Evolutionary conservation across 2,113 vertebrate species (phyloP).

Genomic region (Mugil cephalus): DNA sequence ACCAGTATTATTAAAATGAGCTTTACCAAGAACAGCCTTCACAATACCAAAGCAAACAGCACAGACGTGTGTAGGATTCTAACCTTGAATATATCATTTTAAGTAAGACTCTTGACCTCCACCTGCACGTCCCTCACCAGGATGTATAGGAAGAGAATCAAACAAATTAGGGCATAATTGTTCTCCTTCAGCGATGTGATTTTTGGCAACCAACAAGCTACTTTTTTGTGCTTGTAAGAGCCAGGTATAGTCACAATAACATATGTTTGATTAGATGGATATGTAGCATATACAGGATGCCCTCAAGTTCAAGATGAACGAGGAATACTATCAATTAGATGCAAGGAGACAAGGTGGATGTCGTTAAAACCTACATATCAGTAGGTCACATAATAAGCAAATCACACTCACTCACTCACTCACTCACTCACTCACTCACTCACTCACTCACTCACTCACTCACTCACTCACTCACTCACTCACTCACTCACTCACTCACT

Average conservation of each 20-base stretch:
- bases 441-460: neutral
- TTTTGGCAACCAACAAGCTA: neutral
- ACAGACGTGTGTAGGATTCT: conserved; percentile 1
- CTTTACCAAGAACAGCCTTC: neutral
- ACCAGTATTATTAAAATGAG: conserved; percentile 7
- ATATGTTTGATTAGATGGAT: conserved; percentile 8
- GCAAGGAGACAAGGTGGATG: neutral
- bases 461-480: neutral
- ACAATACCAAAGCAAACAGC: neutral
- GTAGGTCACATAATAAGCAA: no score
- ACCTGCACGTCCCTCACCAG: neutral
- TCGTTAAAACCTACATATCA: no score
- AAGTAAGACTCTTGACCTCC: neutral
- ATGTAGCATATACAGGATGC: neutral
- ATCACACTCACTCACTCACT: neutral
- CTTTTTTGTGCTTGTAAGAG: no score
- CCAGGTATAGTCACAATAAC: no score
- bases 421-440: neutral
- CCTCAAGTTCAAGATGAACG: conserved; percentile 1
- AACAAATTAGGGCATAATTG: neutral
- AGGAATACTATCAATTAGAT: neutral
- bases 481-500: neutral
- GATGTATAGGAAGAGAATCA: neutral
- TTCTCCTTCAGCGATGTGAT: neutral
- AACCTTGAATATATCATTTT: neutral